Evolutionary conservation across 2,113 vertebrate genomes (phyloP), one percentile per base, ranked within the genome.

Genomic region (Pagrus major): DNA sequence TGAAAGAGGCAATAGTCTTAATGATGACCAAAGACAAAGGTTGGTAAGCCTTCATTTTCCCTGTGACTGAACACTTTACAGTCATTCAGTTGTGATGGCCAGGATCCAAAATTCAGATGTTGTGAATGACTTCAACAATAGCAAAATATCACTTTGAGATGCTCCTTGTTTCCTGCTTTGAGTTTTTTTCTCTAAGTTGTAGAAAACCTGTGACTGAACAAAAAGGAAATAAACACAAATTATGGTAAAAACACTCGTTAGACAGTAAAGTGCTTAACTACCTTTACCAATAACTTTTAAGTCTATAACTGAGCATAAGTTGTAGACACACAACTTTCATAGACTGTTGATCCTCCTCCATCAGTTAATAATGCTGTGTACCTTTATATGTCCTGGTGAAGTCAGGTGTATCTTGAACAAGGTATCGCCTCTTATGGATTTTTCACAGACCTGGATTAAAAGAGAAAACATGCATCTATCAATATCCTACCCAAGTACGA

Each of bases 331-430:
- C 5, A 25, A 10, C 3, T 11, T 46, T 35, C 4, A n/a, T 31
- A 46, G 11, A 16, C 6, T 25, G 2, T 8, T 27, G 0, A 21
- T 8, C 2, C 41, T 16, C 72, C 47, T 51, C 37, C 46, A 54
- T 3, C 29, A 33, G 0, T 16, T 56, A 33, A 37, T 33, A 18
- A 10, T 23, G 18, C 4, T 3, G 20, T 41, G 20, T 94, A 96
- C 95, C 94, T 94, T 95, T 44, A 93, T n/a, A 59, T 96, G 95
- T 52, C 88, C 90, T 21, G 81, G 37, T 16, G 93, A 91, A 1
- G 94, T 95, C 89, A 94, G 55, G 65, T 96, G 95, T 70, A 95
- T 93, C 84, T 94, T 95, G 80, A 91, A 95, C 76, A 93, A 83
- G 3, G 90, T 94, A 0, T 94, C 90, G 3, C 94, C 93, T 23